These are phyloP conservation scores for Nicator chloris DNA, from an alignment of 2,113 vertebrate species.

Conservation along the genomic window DNA sequence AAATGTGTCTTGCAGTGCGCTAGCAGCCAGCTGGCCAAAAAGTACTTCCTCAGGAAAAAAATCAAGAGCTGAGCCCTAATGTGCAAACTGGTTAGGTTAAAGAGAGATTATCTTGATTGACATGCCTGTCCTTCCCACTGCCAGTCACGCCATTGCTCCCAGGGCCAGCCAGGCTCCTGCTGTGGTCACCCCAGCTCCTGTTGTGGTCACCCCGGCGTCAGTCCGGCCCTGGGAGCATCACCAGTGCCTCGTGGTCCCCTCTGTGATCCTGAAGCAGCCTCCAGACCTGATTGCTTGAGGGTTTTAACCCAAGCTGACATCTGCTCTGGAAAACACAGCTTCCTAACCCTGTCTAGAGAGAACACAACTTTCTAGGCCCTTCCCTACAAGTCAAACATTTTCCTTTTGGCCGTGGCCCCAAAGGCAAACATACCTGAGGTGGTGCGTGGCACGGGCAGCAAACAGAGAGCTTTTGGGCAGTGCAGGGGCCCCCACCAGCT, in stretches of 20 bases:
- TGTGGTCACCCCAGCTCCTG: not conserved
- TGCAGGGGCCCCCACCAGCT: not conserved
- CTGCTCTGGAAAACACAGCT: not conserved
- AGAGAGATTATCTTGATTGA: not conserved
- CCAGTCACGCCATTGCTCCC: not conserved
- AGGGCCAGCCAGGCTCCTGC: not conserved
- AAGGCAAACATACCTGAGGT: constrained; percentile 66
- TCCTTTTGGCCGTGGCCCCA: not conserved
- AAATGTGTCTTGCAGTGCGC: not conserved
- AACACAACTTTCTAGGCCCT: constrained; percentile 33
- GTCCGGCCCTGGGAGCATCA: not conserved
- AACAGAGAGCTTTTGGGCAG: not conserved
- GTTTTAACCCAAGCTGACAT: not conserved
- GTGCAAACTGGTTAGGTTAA: not conserved
- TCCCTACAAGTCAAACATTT: constrained; percentile 71
- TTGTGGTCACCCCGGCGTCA: not conserved
- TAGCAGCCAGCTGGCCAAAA: not conserved
- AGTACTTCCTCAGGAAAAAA: not conserved
- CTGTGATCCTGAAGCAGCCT: not conserved
- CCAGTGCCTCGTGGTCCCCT: not conserved
- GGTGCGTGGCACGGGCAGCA: not conserved
- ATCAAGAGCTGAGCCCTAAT: not conserved
- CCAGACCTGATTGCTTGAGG: not conserved
- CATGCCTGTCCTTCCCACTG: not conserved
- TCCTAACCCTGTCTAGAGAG: not conserved